These are phyloP conservation scores for Homarus americanus DNA, from an alignment of 1,140 invertebrate species.

Conservation along the genomic window DNA sequence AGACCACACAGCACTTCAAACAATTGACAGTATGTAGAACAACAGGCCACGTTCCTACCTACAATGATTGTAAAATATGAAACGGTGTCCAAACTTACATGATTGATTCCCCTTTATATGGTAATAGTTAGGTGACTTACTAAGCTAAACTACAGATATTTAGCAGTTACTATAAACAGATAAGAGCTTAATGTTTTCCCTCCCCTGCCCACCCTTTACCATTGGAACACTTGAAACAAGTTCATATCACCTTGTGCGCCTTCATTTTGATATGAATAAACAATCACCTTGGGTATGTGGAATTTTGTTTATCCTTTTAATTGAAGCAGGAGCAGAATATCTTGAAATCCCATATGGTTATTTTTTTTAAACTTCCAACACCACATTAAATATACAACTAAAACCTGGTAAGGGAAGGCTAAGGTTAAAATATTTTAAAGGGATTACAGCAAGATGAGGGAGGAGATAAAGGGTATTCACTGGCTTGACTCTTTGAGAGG, in stretches of 20 bases:
- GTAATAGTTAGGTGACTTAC: neutral
- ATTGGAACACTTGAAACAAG: neutral
- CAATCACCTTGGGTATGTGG: neutral
- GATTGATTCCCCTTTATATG: neutral
- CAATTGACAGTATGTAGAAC: neutral
- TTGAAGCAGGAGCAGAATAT: no score
- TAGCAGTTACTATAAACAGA: neutral
- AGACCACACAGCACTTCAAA: neutral
- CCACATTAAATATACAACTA: no score
- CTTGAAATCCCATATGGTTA: no score
- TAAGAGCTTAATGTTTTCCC: neutral
- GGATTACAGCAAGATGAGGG: no score
- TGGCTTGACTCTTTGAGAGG: no score
- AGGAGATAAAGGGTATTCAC: no score
- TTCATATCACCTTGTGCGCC: conserved; percentile 35
- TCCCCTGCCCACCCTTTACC: neutral
- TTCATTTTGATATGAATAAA: conserved; percentile 28
- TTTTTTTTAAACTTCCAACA: no score
- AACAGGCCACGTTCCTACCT: neutral
- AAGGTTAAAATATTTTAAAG: no score
- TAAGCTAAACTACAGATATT: neutral
- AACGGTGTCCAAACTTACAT: neutral
- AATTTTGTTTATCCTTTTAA: neutral
- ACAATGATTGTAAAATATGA: neutral
- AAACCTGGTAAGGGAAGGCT: no score